Evolutionary conservation across 2,113 vertebrate genomes (phyloP).

Genomic region (Nothocercus julius): DNA sequence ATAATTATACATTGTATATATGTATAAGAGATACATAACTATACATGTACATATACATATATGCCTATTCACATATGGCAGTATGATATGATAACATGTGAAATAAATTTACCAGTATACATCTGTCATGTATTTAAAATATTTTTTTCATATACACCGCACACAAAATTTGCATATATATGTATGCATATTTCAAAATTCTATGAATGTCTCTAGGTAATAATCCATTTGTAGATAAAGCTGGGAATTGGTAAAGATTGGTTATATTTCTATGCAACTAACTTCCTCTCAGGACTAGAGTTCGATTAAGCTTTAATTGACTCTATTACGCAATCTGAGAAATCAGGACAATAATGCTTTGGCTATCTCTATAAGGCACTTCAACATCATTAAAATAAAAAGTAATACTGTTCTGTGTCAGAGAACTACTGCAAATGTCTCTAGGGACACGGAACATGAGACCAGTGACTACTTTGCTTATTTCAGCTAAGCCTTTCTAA

Average conservation of each 20-base stretch:
- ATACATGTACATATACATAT: not conserved
- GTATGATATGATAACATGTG: not conserved
- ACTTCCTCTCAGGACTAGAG: not conserved
- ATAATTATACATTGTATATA: not conserved
- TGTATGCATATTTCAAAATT: not conserved
- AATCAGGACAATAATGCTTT: not conserved
- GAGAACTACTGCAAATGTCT: not conserved
- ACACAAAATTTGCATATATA: no score
- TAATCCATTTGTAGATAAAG: not conserved
- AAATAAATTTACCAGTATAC: not conserved
- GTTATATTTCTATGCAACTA: not conserved
- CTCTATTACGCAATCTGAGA: not conserved
- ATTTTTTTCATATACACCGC: no score
- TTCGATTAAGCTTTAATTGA: slow-evolving; percentile 12
- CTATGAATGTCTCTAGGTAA: rapidly evolving
- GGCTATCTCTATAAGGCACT: not conserved
- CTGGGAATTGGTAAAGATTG: not conserved
- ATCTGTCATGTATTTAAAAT: no score
- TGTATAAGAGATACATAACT: not conserved
- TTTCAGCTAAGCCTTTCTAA: not conserved
- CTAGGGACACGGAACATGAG: not conserved
- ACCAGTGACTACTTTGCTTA: not conserved
- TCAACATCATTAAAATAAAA: not conserved
- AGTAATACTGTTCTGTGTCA: not conserved
- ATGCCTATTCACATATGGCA: not conserved